Base-by-base conservation (phyloP, 2,888 invertebrate genomes). In the Lasioglossum calceatum region DNA sequence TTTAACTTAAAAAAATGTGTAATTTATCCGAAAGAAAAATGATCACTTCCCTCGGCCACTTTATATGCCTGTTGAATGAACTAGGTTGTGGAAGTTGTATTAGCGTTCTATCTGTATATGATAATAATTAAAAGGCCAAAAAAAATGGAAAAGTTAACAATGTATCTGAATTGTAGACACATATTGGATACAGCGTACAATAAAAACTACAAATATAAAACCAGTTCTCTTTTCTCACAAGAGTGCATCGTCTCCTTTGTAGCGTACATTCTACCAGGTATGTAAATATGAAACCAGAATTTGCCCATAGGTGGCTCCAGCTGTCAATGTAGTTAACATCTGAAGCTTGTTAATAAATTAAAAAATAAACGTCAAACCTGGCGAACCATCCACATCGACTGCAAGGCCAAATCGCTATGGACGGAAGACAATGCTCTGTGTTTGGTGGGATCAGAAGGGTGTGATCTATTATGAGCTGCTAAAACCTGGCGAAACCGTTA, bases 121-220 rank as follows among this genome's bases (percentile, higher is more conserved):
- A 82, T 84, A 85, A 79, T 80, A 50, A 87, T 36, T 47, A 72
- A 73, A 67, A 73, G 50, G 72, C 32, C 58, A 78, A 77, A 82
- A n/a, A 61, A 58, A 58, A n/a, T 58, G 64, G 58, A 79, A 76
- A 76, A 75, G 54, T 81, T 81, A 61, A 81, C 32, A 61, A 82
- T 90, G 85, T 88, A 90, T 84, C 84, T 82, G 54, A 85, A 67
- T 42, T 88, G 84, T 88, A 90, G 77, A 85, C 50, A 67, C 84
- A 50, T 50, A 27, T 72, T 80, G 86, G 81, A 88, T 84, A 77
- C 85, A 76, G 27, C 71, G 81, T 85, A 79, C 54, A 90, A 89
- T 90, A 90, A 90, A 90, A 78, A 81, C 4, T 77, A 76, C 71
- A 75, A 70, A 79, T 75, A 44, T 50, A 0, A 78, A 64, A 70